These are phyloP conservation scores for Chanos chanos DNA, from an alignment of 2,797 vertebrate species.

Conservation along the genomic window DNA sequence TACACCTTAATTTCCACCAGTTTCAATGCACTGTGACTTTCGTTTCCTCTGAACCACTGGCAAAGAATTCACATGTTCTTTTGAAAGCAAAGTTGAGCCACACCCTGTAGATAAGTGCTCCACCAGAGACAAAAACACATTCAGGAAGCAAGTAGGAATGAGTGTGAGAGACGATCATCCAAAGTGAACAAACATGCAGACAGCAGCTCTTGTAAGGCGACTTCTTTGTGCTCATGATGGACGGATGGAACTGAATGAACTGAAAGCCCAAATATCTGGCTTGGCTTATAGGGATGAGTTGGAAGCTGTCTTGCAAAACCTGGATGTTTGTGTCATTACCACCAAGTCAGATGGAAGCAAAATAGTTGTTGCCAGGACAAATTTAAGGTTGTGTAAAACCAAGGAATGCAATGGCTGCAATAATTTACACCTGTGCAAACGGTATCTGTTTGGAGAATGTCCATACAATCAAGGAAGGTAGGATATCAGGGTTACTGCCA, in stretches of 20 bases:
- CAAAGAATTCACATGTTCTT: no score
- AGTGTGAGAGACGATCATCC: neutral
- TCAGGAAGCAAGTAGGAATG: no score
- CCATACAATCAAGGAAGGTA: conserved; percentile 28
- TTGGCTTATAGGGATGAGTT: conserved; percentile 6
- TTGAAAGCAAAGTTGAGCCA: no score
- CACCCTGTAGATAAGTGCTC: no score
- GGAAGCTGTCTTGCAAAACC: conserved; percentile 4
- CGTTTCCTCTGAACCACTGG: no score
- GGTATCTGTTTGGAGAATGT: conserved; percentile 31
- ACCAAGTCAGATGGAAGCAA: neutral
- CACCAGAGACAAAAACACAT: no score
- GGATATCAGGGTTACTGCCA: no score
- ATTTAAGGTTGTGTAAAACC: conserved; percentile 29
- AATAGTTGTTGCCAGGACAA: conserved; percentile 23
- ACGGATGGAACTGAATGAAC: conserved; percentile 17
- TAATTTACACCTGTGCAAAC: conserved; percentile 37
- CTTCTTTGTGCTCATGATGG: conserved; percentile 8
- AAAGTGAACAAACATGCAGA: neutral
- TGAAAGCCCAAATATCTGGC: conserved; percentile 8
- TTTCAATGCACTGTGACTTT: no score
- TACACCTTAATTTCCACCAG: no score
- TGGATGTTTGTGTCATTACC: neutral
- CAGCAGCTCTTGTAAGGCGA: neutral
- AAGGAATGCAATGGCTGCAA: conserved; percentile 23